These are phyloP conservation scores for Megaptera novaeangliae DNA, from an alignment of 2,113 vertebrate species.

Conservation along the genomic window DNA sequence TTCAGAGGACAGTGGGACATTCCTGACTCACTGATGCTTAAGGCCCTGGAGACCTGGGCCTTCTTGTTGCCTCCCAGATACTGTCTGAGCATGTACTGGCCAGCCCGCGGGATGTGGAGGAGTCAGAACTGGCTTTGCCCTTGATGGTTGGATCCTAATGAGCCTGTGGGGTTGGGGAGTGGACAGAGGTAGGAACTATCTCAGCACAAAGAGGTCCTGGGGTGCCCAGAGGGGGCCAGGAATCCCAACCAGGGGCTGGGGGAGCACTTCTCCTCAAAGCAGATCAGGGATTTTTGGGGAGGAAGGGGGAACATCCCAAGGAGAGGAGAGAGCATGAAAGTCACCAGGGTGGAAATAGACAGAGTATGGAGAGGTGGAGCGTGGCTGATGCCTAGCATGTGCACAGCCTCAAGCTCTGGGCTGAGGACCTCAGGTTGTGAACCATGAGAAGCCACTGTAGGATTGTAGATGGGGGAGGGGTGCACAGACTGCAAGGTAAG, in stretches of 20 bases:
- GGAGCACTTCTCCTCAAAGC: neutral
- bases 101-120: neutral
- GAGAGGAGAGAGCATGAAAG: neutral
- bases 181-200: neutral
- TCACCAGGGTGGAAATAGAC: neutral
- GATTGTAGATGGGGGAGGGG: neutral
- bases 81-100: neutral
- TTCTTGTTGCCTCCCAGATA: neutral
- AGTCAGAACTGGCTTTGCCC: neutral
- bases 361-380: neutral
- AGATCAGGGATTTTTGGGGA: neutral
- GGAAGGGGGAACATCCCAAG: neutral
- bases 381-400: neutral
- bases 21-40: neutral
- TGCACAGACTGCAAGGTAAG: neutral
- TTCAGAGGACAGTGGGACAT: neutral
- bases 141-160: neutral
- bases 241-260: neutral
- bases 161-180: neutral
- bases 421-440: neutral
- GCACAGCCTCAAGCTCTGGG: neutral
- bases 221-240: neutral
- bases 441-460: neutral
- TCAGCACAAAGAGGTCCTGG: neutral
- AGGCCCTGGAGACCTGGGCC: neutral